Base-by-base conservation (phyloP, 2,888 invertebrate genomes). In the Gibbula magus region DNA sequence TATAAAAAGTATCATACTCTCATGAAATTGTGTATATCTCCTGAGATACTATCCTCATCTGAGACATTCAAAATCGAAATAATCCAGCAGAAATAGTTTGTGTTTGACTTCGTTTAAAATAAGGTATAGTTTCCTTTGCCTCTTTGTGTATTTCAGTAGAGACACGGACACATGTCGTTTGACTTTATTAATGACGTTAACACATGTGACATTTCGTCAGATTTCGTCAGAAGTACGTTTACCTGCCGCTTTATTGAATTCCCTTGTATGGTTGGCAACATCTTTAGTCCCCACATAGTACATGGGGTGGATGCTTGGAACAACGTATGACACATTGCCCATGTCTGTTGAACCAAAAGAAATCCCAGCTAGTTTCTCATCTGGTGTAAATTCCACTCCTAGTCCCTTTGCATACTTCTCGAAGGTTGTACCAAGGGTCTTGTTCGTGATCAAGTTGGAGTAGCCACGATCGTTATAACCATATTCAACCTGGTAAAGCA, bases 281-380 rank as follows among this genome's bases (percentile, higher is more conserved):
- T 86, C 89, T 16, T 70, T 80, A 2, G 90, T 89, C 39, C 91
- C 91, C 20, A 91, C 86, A 79, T 83, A 82, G 75, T 86, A 90
- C 77, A 87, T 88, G 0, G 91, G 91, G 78, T 92, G 92, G 16
- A 92, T 89, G 77, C 90, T 90, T 3, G 92, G 92, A 20, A 92
- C 86, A 10, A 89, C 87, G 56, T 90, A 88, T 2, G 91, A 91
- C 5, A 92, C 91, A 81, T 92, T 92, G 1, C 92, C 92, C 90
- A 92, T 91, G 73, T 92, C 92, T 3, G 91, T 90, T 5, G 92
- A 92, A 4, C 54, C 75, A 22, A n/a, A 1, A 18, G 53, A 5
- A 39, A n/a, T 20, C n/a, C 76, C 53, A 25, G 66, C 52, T 25
- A 29, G 66, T 51, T 61, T 39, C 51, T 83, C 83, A 25, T 86